Evolutionary conservation across 1,140 invertebrate species (phyloP).

Genomic region (Trachymyrmex septentrionalis): DNA sequence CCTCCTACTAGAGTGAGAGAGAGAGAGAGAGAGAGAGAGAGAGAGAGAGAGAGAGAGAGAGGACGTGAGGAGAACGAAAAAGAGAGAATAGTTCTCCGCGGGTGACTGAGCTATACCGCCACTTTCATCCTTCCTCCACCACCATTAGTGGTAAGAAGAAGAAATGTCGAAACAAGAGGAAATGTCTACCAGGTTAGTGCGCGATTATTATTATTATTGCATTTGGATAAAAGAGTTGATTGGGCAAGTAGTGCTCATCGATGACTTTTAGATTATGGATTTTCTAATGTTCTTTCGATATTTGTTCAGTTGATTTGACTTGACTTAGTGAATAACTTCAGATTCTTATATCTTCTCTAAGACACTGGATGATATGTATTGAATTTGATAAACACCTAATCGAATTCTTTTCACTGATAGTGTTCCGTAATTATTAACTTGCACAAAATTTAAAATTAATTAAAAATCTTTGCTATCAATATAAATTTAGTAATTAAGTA

Average conservation of each 20-base stretch:
- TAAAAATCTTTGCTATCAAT: background rate
- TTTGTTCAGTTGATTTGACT: background rate
- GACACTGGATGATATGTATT: too few species aligned
- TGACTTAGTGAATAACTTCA: background rate
- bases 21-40: conserved; percentile 25
- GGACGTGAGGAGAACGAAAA: background rate
- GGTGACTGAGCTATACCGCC: conserved; percentile 26
- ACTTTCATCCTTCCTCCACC: conserved; percentile 2
- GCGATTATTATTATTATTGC: conserved; percentile 45
- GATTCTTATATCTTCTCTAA: background rate
- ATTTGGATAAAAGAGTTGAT: conserved; percentile 5
- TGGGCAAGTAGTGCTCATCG: background rate
- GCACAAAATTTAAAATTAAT: background rate
- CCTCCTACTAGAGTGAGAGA: conserved; percentile 52
- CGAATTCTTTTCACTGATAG: background rate
- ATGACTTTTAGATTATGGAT: background rate
- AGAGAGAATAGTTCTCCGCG: conserved; percentile 29
- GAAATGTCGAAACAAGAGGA: conserved; percentile 48
- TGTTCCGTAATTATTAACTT: background rate
- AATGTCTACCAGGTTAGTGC: conserved; percentile 53
- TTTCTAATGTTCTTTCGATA: background rate
- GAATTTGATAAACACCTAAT: background rate
- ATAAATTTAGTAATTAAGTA: background rate
- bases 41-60: background rate
- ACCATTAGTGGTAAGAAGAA: conserved; percentile 9